Evolutionary conservation across 2,113 vertebrate genomes (phyloP).

Genomic region (Mormyrus iriodes): DNA sequence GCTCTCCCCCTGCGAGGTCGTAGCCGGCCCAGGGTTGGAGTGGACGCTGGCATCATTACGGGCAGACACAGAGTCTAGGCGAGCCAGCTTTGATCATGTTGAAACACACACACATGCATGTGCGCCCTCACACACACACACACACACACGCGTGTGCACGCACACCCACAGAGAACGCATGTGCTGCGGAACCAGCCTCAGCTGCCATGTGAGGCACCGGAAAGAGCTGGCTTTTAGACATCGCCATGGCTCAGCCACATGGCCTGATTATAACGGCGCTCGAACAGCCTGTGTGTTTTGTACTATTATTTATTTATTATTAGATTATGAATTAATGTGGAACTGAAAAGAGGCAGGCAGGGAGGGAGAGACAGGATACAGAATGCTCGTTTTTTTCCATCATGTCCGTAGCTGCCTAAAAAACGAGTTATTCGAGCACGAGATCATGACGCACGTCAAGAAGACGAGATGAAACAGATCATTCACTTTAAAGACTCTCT

Average conservation of each 20-base stretch:
- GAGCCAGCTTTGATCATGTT: neutral
- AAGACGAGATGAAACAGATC: neutral
- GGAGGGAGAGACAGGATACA: neutral
- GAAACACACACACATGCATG: neutral
- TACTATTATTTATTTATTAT: constrained; percentile 22
- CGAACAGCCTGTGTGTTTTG: constrained; percentile 18
- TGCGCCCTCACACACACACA: neutral
- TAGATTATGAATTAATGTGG: constrained; percentile 17
- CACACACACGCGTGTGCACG: neutral
- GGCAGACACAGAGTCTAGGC: neutral
- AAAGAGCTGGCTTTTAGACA: neutral
- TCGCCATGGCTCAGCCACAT: constrained; percentile 2
- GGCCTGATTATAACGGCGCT: neutral
- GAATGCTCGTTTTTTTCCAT: neutral
- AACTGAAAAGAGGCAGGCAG: constrained; percentile 5
- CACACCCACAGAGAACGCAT: neutral
- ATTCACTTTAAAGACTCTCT: neutral
- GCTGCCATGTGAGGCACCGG: constrained; percentile 5
- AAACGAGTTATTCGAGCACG: neutral
- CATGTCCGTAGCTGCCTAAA: neutral
- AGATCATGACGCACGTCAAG: neutral
- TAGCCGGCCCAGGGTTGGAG: neutral
- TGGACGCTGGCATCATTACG: neutral
- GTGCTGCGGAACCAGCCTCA: neutral
- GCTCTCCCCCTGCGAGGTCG: too few relatives aligned